phyloP scores from a whole-genome alignment of 2,888 invertebrate genomes.

The Lasioglossum morio region DNA sequence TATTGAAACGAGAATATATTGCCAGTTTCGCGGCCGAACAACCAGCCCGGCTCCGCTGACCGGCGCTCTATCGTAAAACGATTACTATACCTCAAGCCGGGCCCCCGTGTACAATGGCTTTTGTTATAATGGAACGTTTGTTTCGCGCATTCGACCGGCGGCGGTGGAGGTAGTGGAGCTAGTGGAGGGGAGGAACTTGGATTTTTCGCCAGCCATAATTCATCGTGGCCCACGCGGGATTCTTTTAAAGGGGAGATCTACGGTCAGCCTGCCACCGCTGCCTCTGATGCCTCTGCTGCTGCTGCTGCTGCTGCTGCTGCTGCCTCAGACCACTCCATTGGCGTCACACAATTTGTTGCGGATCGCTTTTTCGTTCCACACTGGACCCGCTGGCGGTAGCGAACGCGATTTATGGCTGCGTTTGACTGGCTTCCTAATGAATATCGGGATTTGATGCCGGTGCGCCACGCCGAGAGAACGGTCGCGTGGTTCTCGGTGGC shows the following conservation, averaged over 20 bases:
- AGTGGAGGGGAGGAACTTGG: constrained; percentile 32
- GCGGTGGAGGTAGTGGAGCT: neutral
- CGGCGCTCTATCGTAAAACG: constrained; percentile 64
- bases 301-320: neutral
- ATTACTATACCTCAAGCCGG: constrained; percentile 60
- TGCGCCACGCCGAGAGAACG: neutral
- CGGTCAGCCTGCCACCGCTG: constrained; percentile 23
- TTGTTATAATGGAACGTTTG: constrained; percentile 66
- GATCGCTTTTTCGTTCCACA: constrained; percentile 43
- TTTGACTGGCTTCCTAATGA: constrained; percentile 51
- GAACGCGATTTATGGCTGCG: constrained; percentile 40
- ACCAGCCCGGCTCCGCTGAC: constrained; percentile 33
- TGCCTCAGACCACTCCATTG: constrained; percentile 27
- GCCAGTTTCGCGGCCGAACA: constrained; percentile 39
- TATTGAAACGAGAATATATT: constrained; percentile 58
- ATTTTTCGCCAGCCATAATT: constrained; percentile 61
- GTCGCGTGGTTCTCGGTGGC: neutral
- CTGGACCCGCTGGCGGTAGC: constrained; percentile 19
- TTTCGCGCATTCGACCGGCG: constrained; percentile 58
- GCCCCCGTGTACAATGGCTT: constrained; percentile 59
- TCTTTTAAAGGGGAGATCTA: constrained; percentile 62
- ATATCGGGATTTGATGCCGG: constrained; percentile 17
- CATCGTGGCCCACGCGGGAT: constrained; percentile 60
- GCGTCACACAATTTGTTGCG: constrained; percentile 56
- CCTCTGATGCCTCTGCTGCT: neutral